Evolutionary conservation across 2,113 vertebrate species (phyloP).

Genomic region (Bettongia penicillata): DNA sequence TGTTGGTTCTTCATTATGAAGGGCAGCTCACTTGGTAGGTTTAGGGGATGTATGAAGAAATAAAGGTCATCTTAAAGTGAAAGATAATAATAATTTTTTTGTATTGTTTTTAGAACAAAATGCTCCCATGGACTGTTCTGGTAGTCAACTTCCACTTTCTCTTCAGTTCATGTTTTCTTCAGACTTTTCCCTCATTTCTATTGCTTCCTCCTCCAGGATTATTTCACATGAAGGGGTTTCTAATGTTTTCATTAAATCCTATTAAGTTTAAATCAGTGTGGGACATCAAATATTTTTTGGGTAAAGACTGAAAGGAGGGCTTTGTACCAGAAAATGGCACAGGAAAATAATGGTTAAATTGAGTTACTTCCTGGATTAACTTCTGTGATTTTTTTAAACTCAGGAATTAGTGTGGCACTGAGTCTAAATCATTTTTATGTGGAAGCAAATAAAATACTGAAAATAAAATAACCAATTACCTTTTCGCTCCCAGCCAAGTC

Average conservation of each 20-base stretch:
- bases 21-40: background rate
- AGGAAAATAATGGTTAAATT: slow-evolving; percentile 47
- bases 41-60: background rate
- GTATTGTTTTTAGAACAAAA: background rate
- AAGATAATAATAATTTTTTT: background rate
- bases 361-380: slow-evolving; percentile 46
- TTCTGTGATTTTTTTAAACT: slow-evolving; percentile 62
- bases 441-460: slow-evolving; percentile 65
- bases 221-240: background rate
- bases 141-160: background rate
- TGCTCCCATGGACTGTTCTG: background rate
- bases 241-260: background rate
- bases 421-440: slow-evolving; percentile 55
- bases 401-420: slow-evolving; percentile 34
- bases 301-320: background rate
- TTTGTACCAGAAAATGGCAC: slow-evolving; percentile 18
- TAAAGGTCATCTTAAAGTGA: background rate
- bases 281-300: background rate
- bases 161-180: background rate
- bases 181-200: background rate
- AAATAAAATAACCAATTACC: slow-evolving; percentile 82
- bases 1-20: background rate
- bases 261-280: background rate
- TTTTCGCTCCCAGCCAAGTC: slow-evolving; percentile 98
- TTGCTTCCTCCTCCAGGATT: slow-evolving; percentile 3